Evolutionary conservation across 2,113 vertebrate species (phyloP).

Genomic region (Neotoma lepida): DNA sequence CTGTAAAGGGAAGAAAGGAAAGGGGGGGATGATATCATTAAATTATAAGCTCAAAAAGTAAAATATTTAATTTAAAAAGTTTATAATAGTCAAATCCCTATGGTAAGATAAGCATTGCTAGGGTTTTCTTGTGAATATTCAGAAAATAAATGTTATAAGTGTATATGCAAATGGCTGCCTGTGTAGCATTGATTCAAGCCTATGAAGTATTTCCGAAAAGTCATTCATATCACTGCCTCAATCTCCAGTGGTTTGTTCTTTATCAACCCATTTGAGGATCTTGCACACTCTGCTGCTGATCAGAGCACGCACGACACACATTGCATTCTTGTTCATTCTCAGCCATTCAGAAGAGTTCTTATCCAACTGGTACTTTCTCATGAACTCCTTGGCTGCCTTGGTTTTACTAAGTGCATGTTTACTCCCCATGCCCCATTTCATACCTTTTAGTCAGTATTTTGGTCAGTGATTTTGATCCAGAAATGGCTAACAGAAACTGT

Average conservation of each 20-base stretch:
- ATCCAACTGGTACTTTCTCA: not conserved
- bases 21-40: no score
- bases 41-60: not conserved
- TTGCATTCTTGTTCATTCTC: not conserved
- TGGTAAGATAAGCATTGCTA: slow-evolving; percentile 6
- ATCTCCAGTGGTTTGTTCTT: not conserved
- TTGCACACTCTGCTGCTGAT: not conserved
- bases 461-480: slow-evolving; percentile 25
- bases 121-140: slow-evolving; percentile 39
- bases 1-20: not conserved
- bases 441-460: slow-evolving; percentile 1
- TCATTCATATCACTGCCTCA: not conserved
- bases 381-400: not conserved
- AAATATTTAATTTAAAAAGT: not conserved
- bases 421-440: not conserved
- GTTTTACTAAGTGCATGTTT: not conserved
- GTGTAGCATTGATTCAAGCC: not conserved
- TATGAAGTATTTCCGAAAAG: slow-evolving; percentile 35
- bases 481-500: not conserved
- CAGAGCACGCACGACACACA: not conserved
- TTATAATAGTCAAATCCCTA: not conserved
- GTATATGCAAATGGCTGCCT: not conserved
- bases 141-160: not conserved
- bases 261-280: not conserved
- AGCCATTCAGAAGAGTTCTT: not conserved